Base-by-base conservation (phyloP, 2,888 invertebrate genomes). In the Noctua janthe region DNA sequence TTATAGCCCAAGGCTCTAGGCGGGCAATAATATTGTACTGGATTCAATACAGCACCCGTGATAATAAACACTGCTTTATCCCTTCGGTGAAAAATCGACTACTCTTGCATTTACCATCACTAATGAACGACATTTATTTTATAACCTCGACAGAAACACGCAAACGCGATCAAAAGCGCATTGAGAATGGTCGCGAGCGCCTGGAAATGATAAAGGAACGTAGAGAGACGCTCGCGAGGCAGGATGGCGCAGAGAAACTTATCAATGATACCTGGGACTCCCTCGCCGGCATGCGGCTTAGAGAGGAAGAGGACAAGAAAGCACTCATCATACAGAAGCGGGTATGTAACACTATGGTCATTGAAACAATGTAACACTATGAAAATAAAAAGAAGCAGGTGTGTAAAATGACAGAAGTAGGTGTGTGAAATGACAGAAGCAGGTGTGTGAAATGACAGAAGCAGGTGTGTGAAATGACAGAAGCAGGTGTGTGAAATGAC, bases 241-340 rank as follows among this genome's bases (percentile, higher is more conserved):
- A 91, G 39, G 66, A 83, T 1, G 92, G 88, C 0, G 94, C 94
- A 0, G 90, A 83, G 0, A 88, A 92, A 35, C 80, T 92, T 0
- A 92, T 96, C 1, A 20, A 74, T 0, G 92, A 93, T 20, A 94
- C 95, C 0, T 96, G 96, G 96, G 94, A 95, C 87, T 93, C 94
- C 0, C 90, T 96, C 17, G 91, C 94, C 0, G 91, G 89, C 0
- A 94, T 95, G 81, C 93, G 94, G 0, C 51, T 93, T 7, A 92
- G 91, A 0, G 93, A 91, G 0, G 92, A 95, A 23, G 79, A 84
- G 51, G 93, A 92, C 0, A 89, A 92, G 43, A 81, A 90, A 0
- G 91, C 92, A 54, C 86, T 94, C 1, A 90, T 91, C 54, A 94
- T 81, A 75, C 90, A 91, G 75, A 96, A 94, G 69, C 93, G 95